phyloP scores from a whole-genome alignment of 23 tunicate species.

The Oikopleura vanhoeffeni region DNA sequence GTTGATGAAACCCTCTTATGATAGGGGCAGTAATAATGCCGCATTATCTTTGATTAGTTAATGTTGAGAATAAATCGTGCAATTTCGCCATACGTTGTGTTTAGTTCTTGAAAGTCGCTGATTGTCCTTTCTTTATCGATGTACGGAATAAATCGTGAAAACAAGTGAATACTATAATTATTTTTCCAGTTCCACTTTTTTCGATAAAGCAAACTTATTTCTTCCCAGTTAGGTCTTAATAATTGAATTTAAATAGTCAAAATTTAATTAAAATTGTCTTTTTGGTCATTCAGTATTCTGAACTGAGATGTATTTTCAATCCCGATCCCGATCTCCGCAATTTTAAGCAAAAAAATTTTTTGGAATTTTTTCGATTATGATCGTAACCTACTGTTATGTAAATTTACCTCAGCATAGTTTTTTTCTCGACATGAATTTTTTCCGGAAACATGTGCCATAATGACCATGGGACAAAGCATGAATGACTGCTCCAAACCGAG shows the following conservation, averaged over 20 bases:
- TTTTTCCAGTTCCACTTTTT: conserved; percentile 72
- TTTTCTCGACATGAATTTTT: conserved; percentile 40
- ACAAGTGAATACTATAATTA: conserved; percentile 62
- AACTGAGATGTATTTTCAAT: no score
- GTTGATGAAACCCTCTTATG: no score
- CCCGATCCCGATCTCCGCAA: no score
- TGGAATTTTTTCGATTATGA: no score
- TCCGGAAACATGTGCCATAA: conserved; percentile 72
- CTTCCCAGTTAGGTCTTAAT: conserved; percentile 85
- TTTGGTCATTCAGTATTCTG: no score
- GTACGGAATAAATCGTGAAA: conserved; percentile 34
- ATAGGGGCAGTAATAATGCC: no score
- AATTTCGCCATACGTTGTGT: conserved; percentile 15
- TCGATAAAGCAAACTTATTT: conserved; percentile 34
- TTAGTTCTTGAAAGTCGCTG: background rate
- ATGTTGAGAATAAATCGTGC: background rate
- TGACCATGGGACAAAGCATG: conserved; percentile 98
- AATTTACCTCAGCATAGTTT: conserved; percentile 37
- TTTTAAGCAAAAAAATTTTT: no score
- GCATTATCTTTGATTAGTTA: background rate
- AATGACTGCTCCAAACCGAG: conserved; percentile 63
- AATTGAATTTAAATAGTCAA: no score
- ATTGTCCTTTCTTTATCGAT: background rate
- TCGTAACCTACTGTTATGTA: no score
- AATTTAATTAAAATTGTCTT: no score